Conservation (phyloP, 2,888 invertebrate genomes). For the Malthinus flaveolus region DNA sequence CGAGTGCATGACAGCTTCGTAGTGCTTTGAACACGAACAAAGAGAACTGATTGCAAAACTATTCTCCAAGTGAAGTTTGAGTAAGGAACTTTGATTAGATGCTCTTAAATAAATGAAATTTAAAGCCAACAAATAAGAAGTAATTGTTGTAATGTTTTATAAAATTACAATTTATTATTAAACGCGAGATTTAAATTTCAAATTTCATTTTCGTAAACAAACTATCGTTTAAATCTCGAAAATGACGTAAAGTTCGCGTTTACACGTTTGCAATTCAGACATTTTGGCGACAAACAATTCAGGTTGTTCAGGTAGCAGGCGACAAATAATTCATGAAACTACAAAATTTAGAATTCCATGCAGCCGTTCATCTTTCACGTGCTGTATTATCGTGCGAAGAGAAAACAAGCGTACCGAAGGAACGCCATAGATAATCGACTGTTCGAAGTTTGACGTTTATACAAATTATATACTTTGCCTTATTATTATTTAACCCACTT, state of each 20-base stretch:
- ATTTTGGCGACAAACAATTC: constrained; percentile 27
- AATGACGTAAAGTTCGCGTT: constrained; percentile 13
- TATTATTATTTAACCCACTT: background rate
- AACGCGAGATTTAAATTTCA: background rate
- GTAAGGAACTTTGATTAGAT: background rate
- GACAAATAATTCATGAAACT: constrained; percentile 34
- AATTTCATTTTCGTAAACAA: background rate
- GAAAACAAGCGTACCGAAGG: constrained; percentile 23
- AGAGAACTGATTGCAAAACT: constrained; percentile 31
- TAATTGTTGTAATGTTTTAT: constrained; percentile 7
- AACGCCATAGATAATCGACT: constrained; percentile 37
- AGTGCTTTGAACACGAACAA: constrained; percentile 22
- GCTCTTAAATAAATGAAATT: background rate
- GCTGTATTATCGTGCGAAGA: constrained; percentile 14
- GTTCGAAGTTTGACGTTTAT: constrained; percentile 34
- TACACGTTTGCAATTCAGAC: constrained; percentile 20
- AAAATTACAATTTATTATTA: too few species aligned
- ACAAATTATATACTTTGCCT: constrained; percentile 28
- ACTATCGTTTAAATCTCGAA: background rate
- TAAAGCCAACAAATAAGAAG: constrained; percentile 20
- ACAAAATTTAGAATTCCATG: constrained; percentile 35
- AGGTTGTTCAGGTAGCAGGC: constrained; percentile 30
- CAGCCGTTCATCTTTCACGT: constrained; percentile 35
- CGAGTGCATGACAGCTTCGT: constrained; percentile 18
- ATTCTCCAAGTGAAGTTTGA: constrained; percentile 23